A percentile compares a stretch with the other conserved stretches of the same genome.
These are phyloP conservation scores for human DNA, from an alignment of 2,113 vertebrate species.

Conservation along the genomic window DNA sequence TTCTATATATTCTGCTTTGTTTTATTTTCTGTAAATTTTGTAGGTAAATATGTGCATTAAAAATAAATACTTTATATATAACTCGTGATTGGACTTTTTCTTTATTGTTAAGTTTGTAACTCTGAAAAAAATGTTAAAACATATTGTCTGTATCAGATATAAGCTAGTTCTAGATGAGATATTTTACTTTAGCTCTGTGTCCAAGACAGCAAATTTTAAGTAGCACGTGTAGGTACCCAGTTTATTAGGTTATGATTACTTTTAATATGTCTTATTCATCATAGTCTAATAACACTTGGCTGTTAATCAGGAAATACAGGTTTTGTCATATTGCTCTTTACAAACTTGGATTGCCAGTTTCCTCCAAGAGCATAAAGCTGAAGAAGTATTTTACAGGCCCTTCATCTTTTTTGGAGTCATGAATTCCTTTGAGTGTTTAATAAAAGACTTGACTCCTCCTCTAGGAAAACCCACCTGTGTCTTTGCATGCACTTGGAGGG, in stretches of 20 bases:
- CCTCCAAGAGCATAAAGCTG: not conserved
- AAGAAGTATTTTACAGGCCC: not conserved
- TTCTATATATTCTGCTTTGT: constrained; percentile 70
- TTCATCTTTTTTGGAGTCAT: not conserved
- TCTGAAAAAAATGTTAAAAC: not conserved
- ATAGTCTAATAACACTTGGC: not conserved
- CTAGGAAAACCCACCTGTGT: not conserved
- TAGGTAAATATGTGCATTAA: constrained; percentile 85
- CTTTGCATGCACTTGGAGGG: not conserved
- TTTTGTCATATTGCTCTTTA: constrained; percentile 3
- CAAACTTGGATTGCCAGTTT: not conserved
- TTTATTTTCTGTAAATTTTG: constrained; percentile 86
- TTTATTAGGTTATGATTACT: not conserved
- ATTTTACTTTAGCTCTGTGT: not conserved
- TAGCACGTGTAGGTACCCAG: not conserved
- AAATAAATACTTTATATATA: constrained; percentile 88
- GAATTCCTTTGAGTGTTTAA: not conserved
- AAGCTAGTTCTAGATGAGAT: not conserved
- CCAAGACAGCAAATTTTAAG: not conserved
- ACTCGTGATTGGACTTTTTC: constrained; percentile 64
- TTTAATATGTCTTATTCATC: not conserved
- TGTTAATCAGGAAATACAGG: constrained; percentile 6
- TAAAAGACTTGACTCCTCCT: not conserved
- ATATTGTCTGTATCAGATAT: not conserved
- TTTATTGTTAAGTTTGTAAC: not conserved